Evolutionary conservation across 2,888 invertebrate genomes (phyloP), one percentile per base, ranked within the genome.

Genomic region (Campopleginae sp.): DNA sequence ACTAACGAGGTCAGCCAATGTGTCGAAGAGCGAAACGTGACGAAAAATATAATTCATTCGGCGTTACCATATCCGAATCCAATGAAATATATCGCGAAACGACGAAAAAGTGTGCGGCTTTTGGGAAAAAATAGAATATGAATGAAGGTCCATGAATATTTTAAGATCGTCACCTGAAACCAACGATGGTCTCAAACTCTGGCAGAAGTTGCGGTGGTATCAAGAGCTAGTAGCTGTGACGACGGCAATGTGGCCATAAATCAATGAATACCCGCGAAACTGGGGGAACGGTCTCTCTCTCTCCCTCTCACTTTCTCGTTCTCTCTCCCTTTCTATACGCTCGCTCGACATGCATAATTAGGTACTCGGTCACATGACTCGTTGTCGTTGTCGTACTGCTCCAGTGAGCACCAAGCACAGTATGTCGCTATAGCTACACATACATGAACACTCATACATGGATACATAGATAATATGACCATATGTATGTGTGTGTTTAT

Each of bases 291-390:
- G 31, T 66, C 66, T 77, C 84, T 74, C 84, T 66, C 80, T 42
- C 78, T 23, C 54, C 66, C 72, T 42, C 66, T 31, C 74, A n/a
- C n/a, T n/a, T n/a, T n/a, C n/a, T n/a, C n/a, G n/a, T n/a, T n/a
- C n/a, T 58, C 68, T 31, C 72, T 61, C 74, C 70, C 83, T 80
- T 71, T 42, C 79, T 61, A 44, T 68, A 63, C 54, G 46, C 58
- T 58, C 77, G 61, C 78, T 70, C 84, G 86, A 86, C 87, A 86
- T 87, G 84, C 86, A 87, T 87, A 87, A 87, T 87, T 87, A 87
- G 87, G 84, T 81, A 85, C 87, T 85, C 80, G 83, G 82, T 86
- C 86, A 83, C 82, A 83, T 83, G 86, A 86, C 80, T 86, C 80
- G 86, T 70, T 54, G 76, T 85, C 85, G 79, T 82, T 70, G 86